Base-by-base conservation (phyloP, 1,140 invertebrate genomes). In the Drosophila sp. region DNA sequence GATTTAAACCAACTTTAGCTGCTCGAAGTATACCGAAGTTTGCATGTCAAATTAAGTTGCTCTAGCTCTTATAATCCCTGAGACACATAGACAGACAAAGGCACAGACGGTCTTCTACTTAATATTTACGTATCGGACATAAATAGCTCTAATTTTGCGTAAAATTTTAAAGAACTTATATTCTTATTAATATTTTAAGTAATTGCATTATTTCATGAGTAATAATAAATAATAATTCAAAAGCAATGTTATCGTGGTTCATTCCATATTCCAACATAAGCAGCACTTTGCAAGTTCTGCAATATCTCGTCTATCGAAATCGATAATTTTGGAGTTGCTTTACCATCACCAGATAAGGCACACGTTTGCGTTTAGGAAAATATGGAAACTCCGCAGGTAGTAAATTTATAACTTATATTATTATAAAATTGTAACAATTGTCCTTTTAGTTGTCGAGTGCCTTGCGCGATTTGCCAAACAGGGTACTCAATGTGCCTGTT, bases 401-500 rank as follows among this genome's bases (percentile, higher is more conserved):
- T 14, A 56, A 36, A 14, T 11, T 21, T 7, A 7, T 27, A 43
- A 27, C 18, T 11, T 48, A 21, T 3, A 25, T 27, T n/a, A 43
- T 29, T 11, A 53, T 56, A 16, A 32, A 14, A 40, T 50, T n/a
- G 1, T 50, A 3, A 40, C 11, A 21, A 25, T 61, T 18, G 6
- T 21, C 36, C 0, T 54, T 57, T 8, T 43, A 83, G 80, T 65
- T 83, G 43, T 78, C 95, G 57, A 96, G 94, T 92, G 95, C 94
- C 78, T 92, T 97, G 72, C 96, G 96, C 89, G 96, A 96, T 93
- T 93, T 97, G 92, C 95, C 96, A 21, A 94, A 94, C 91, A 95
- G 95, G 92, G 94, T 97, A 71, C 95, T 97, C 91, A 95, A 95
- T 76, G 94, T 96, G 43, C 96, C 96, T 91, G 93, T 95, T 66